Evolutionary conservation across 1,140 invertebrate genomes (phyloP).

Genomic region (Euura saliciscinereae): DNA sequence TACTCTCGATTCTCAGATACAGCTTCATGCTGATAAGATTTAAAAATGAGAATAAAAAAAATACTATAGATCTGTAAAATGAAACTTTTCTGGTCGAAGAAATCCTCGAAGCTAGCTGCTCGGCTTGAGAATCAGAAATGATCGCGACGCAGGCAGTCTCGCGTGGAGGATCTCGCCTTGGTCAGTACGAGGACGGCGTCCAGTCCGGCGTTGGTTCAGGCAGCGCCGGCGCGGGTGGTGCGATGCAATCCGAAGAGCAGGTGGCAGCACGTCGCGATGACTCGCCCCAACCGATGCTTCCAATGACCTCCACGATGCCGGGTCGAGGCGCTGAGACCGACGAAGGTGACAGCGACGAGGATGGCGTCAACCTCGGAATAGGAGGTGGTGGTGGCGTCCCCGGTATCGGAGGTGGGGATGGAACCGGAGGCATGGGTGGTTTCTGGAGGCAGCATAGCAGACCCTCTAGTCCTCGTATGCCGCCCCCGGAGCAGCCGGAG

Average conservation of each 20-base stretch:
- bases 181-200: slow-evolving; percentile 38
- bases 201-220: slow-evolving; percentile 24
- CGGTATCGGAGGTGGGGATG: slow-evolving; percentile 49
- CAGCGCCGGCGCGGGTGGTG: slow-evolving; percentile 17
- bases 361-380: slow-evolving; percentile 45
- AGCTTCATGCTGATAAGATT: too few relatives aligned
- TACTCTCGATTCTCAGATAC: too few relatives aligned
- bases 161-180: slow-evolving; percentile 42
- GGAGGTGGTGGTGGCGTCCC: slow-evolving; percentile 32
- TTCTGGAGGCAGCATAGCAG: slow-evolving; percentile 65
- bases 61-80: too few relatives aligned
- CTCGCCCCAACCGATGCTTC: slow-evolving; percentile 29
- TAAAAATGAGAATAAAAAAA: too few relatives aligned
- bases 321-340: slow-evolving; percentile 36
- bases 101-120: too few relatives aligned
- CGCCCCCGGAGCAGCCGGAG: slow-evolving; percentile 62
- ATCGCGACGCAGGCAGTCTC: slow-evolving; percentile 27
- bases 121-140: not conserved
- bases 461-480: slow-evolving; percentile 62
- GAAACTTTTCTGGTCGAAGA: too few relatives aligned
- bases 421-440: slow-evolving; percentile 57
- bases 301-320: slow-evolving; percentile 24
- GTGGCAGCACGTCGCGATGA: slow-evolving; percentile 55
- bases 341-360: slow-evolving; percentile 40
- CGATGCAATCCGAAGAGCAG: slow-evolving; percentile 48